Percentiles rank a stretch among this genome's conserved stretches.
Evolutionary conservation across 2,797 vertebrate genomes (phyloP).

Genomic region (Epinephelus malabaricus): DNA sequence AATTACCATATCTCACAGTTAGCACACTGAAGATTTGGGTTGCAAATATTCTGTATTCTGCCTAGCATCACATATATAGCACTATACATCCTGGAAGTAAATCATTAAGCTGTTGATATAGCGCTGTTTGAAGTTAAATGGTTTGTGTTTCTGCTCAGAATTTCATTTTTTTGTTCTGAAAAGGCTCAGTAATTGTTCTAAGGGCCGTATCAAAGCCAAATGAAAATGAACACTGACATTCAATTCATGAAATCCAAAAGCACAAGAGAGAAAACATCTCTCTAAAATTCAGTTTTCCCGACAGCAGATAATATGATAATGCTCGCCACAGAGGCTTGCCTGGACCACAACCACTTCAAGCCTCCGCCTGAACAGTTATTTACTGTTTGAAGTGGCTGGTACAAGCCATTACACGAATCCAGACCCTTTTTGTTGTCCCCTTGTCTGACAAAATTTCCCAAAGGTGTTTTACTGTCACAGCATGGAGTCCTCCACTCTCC

Average conservation of each 20-base stretch:
- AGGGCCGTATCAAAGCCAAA: constrained; percentile 32
- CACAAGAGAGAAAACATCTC: constrained; percentile 35
- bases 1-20: constrained; percentile 35
- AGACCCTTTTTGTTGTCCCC: constrained; percentile 36
- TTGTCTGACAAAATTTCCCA: constrained; percentile 67
- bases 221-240: constrained; percentile 46
- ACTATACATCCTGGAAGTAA: background rate
- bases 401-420: constrained; percentile 63
- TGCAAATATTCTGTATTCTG: background rate
- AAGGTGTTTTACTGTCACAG: constrained; percentile 61
- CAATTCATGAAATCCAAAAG: constrained; percentile 52
- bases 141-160: background rate
- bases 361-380: constrained; percentile 50
- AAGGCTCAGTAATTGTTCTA: constrained; percentile 28
- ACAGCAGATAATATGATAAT: constrained; percentile 49
- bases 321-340: constrained; percentile 7
- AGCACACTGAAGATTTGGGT: constrained; percentile 2
- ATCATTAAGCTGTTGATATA: background rate
- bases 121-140: constrained; percentile 14
- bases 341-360: constrained; percentile 44
- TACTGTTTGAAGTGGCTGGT: constrained; percentile 61
- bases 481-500: constrained; percentile 49
- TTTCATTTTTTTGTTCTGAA: background rate
- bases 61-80: background rate
- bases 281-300: constrained; percentile 27